Conservation (phyloP, 2,113 vertebrate species). For the Poeciliopsis prolifica region DNA sequence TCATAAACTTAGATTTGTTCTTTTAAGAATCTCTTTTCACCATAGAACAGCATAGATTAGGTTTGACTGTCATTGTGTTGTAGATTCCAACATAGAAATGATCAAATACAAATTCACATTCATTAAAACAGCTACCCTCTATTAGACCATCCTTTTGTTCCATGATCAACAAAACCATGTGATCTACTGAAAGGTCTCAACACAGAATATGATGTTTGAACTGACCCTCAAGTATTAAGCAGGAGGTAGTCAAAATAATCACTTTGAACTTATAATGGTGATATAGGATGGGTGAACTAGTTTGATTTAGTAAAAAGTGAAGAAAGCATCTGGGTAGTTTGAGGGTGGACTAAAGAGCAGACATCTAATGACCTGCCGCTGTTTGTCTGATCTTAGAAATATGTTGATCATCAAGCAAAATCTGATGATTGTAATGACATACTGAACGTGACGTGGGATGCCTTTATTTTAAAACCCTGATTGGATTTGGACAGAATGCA, state of each 20-base stretch:
- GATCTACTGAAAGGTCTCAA: background rate
- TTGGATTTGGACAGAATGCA: too few species aligned
- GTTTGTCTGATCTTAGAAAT: background rate
- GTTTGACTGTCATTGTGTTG: too few species aligned
- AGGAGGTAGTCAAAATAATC: too few species aligned
- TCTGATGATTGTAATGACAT: background rate
- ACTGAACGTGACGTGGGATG: background rate
- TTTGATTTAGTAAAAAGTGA: background rate
- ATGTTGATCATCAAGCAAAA: background rate
- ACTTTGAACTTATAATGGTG: too few species aligned
- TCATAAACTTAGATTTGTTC: too few species aligned
- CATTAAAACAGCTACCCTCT: background rate
- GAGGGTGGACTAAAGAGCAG: background rate
- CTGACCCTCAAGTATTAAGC: background rate
- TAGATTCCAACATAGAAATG: too few species aligned
- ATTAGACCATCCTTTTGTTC: too few species aligned
- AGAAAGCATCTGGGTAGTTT: background rate
- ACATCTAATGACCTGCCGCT: background rate
- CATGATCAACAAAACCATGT: too few species aligned
- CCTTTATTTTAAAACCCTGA: too few species aligned
- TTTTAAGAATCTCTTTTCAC: too few species aligned
- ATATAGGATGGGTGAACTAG: background rate
- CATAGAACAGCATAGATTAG: too few species aligned
- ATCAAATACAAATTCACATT: too few species aligned
- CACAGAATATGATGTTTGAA: background rate